Evolutionary conservation across 2,888 invertebrate genomes (phyloP).

Genomic region (Drymonia ruficornis): DNA sequence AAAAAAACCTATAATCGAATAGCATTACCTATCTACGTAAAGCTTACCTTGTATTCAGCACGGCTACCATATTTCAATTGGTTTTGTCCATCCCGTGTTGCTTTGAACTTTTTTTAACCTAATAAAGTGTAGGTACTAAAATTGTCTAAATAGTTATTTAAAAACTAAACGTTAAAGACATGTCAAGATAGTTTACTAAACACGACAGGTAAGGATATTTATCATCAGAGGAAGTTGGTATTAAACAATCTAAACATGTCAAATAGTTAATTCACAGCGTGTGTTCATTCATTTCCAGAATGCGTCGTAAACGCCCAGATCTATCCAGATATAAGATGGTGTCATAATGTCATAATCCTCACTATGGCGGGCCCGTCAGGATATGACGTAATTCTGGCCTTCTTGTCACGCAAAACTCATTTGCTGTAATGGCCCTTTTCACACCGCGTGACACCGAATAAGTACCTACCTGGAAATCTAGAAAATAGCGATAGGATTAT

Average conservation of each 20-base stretch:
- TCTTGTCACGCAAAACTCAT: conserved; percentile 41
- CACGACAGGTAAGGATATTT: no score
- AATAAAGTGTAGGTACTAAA: no score
- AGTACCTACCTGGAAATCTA: conserved; percentile 6
- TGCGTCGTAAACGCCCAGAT: conserved; percentile 22
- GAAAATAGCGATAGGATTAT: conserved; percentile 8
- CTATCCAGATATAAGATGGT: conserved; percentile 28
- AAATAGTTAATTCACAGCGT: not conserved
- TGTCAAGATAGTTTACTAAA: no score
- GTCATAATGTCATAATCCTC: conserved; percentile 34
- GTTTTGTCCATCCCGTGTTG: no score
- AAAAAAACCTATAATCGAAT: conserved; percentile 11
- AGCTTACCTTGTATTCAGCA: conserved; percentile 9
- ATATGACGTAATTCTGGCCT: conserved; percentile 36
- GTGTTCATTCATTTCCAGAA: conserved; percentile 14
- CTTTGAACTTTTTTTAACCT: no score
- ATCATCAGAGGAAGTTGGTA: no score
- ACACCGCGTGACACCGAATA: conserved; percentile 2
- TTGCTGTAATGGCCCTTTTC: conserved; percentile 19
- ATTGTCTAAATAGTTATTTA: no score
- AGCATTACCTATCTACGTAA: not conserved
- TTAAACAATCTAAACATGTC: not conserved
- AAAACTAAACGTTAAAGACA: no score
- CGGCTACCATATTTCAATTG: no score
- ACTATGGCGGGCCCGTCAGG: conserved; percentile 30